Evolutionary conservation across 2,888 invertebrate species (phyloP), one percentile per base, ranked within the genome.

Genomic region (Cosmopolites sordidus): DNA sequence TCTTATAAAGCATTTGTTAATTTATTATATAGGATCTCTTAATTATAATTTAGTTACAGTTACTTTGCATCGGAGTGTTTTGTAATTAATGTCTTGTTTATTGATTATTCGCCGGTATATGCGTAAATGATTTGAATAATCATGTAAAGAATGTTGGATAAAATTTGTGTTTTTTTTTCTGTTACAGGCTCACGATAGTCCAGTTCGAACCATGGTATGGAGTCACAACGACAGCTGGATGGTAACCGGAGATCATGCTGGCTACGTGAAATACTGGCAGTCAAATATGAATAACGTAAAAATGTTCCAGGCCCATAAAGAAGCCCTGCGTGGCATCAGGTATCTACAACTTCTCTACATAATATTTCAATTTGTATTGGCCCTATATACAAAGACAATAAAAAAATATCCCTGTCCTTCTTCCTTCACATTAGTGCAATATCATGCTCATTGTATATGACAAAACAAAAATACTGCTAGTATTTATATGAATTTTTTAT

Each of bases 241-340:
- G 95, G 92, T 99, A 56, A 98, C 98, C 0, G 99, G 94, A 16
- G 99, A 99, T 77, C 97, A 98, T 74, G 89, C 90, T 46, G 99
- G 99, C 56, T 99, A 92, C 74, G 94, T 99, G 61, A 99, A 99
- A 73, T 99, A 99, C 78, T 99, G 99, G 99, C 99, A 99, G 81
- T 94, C 96, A 66, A 99, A 99, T 78, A 99, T 99, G 99, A 99
- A 99, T 80, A 99, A 99, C 79, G 99, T 99, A 53, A 98, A 99
- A 83, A 98, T 99, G 96, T 99, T 95, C 81, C 98, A 98, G 78
- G 99, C 98, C 51, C 99, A 99, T 77, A 98, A 99, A 84, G 99
- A 99, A 82, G 93, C 99, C 62, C 89, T 99, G 66, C 86, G 99
- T 76, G 97, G 97, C 78, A 89, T 99, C 81, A 92, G 92, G 92